Evolutionary conservation across 2,113 vertebrate genomes (phyloP).

Genomic region (Phalacrocorax aristotelis): DNA sequence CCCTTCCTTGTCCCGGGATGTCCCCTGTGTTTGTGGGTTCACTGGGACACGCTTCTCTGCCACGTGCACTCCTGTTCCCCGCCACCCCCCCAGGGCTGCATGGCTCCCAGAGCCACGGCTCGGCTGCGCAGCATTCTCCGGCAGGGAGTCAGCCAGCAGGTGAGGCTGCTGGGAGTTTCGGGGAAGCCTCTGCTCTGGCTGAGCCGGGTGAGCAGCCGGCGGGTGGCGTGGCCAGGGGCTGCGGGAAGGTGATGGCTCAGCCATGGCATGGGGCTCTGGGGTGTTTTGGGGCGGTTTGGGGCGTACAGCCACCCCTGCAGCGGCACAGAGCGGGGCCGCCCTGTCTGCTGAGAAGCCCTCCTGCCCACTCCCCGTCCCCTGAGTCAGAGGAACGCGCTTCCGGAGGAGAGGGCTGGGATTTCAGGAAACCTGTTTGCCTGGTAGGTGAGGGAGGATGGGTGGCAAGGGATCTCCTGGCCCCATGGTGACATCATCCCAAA

Average conservation of each 20-base stretch:
- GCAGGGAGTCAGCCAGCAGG: neutral
- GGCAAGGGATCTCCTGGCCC: conserved; percentile 11
- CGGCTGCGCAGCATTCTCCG: neutral
- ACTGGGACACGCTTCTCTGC: accelerated
- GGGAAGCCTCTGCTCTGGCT: neutral
- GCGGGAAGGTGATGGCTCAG: neutral
- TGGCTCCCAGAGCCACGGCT: neutral
- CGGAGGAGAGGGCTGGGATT: neutral
- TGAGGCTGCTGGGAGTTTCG: neutral
- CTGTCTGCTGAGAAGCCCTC: neutral
- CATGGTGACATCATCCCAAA: neutral
- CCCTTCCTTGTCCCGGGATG: neutral
- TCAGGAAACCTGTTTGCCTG: conserved; percentile 41
- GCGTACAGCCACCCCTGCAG: neutral
- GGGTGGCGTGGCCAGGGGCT: neutral
- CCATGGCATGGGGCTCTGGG: neutral
- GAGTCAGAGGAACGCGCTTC: conserved; percentile 8
- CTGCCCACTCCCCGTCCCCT: neutral
- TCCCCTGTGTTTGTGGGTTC: neutral
- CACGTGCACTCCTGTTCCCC: neutral
- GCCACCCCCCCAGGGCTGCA: neutral
- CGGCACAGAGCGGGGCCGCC: neutral
- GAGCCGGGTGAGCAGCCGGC: neutral
- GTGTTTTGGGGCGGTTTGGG: neutral
- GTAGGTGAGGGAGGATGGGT: neutral